These are phyloP conservation scores for Aurelia sp. DNA, from an alignment of 30 jellyfish, hydroid and myxozoan species.

Conservation along the genomic window DNA sequence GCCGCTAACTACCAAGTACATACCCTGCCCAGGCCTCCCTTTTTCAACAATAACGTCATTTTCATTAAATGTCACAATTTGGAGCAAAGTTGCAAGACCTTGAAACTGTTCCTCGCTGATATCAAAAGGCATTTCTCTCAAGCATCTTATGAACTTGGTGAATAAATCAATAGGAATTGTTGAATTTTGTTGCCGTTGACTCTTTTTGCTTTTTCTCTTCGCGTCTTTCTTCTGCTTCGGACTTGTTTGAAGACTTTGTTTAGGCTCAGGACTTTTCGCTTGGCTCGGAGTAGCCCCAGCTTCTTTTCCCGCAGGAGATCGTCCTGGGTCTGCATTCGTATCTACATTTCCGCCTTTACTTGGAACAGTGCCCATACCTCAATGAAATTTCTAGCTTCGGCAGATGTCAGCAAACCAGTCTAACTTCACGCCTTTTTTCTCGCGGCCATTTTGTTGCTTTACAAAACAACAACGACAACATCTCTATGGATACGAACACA, in stretches of 20 bases:
- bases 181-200: neutral
- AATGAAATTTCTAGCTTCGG: too few species aligned
- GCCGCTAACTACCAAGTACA: constrained; percentile 71
- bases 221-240: too few species aligned
- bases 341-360: neutral
- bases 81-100: constrained; percentile 14
- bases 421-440: too few species aligned
- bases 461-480: constrained; percentile 28
- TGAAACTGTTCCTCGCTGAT: constrained; percentile 53
- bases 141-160: constrained; percentile 36
- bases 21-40: constrained; percentile 59
- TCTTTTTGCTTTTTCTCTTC: too few species aligned
- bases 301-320: too few species aligned
- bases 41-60: constrained; percentile 31
- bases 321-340: neutral
- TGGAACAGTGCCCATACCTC: constrained; percentile 18
- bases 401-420: too few species aligned
- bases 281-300: too few species aligned
- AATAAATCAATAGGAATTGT: constrained; percentile 30
- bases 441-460: neutral
- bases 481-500: constrained; percentile 11
- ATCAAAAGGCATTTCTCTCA: constrained; percentile 62
- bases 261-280: neutral
- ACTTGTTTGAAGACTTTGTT: neutral
- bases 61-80: constrained; percentile 35